Conservation (phyloP, 2,113 vertebrate genomes). For the Tor tambroides region DNA sequence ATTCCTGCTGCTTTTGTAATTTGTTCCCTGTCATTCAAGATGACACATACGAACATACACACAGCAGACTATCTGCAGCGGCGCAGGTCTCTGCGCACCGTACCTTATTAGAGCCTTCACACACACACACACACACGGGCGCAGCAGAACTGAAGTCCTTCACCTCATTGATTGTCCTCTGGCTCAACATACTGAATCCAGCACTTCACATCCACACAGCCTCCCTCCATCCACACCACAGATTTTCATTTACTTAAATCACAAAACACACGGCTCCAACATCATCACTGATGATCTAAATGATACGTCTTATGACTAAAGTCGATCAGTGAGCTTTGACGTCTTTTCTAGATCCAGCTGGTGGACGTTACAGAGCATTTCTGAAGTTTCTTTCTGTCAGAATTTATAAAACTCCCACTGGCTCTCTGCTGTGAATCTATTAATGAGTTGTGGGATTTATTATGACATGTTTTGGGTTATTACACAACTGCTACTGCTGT, state of each 20-base stretch:
- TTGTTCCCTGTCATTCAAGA: conserved; percentile 35
- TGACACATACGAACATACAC: conserved; percentile 19
- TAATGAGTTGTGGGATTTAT: neutral
- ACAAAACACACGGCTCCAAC: neutral
- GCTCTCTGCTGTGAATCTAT: neutral
- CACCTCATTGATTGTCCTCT: conserved; percentile 40
- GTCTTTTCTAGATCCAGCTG: neutral
- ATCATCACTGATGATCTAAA: neutral
- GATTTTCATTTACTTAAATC: neutral
- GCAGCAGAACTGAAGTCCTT: conserved; percentile 2
- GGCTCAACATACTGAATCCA: conserved; percentile 6
- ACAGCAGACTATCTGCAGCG: conserved; percentile 12
- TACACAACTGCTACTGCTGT: neutral
- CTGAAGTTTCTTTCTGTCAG: neutral
- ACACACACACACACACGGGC: conserved; percentile 3
- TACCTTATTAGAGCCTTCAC: conserved; percentile 17
- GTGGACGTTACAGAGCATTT: neutral
- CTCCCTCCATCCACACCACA: neutral
- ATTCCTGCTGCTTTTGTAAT: conserved; percentile 27
- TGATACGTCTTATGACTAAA: neutral
- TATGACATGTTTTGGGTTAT: conserved; percentile 1
- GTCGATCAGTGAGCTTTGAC: neutral
- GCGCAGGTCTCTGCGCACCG: conserved; percentile 6
- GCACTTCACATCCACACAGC: conserved; percentile 14
- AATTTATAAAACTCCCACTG: neutral